Conservation (phyloP, 2,888 invertebrate genomes). For the Macrophya annulata region DNA sequence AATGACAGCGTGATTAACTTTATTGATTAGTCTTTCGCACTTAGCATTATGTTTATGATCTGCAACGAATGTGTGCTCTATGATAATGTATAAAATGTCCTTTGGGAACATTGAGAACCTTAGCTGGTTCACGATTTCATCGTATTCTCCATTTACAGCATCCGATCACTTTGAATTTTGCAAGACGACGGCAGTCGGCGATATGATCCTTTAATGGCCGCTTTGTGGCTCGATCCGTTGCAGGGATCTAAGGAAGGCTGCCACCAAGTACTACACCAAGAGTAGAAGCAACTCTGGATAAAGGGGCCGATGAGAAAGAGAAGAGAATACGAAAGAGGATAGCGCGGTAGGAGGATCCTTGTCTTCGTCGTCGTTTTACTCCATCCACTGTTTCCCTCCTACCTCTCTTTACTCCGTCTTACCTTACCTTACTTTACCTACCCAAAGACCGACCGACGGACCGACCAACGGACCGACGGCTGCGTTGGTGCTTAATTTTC, state of each 20-base stretch:
- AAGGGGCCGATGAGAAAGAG: slow-evolving; percentile 7
- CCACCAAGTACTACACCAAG: slow-evolving; percentile 48
- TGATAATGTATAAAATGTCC: neutral
- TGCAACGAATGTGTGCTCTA: neutral
- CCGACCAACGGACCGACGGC: slow-evolving; percentile 75
- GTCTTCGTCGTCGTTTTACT: slow-evolving; percentile 45
- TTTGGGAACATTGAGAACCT: neutral
- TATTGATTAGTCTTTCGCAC: neutral
- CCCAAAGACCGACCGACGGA: slow-evolving; percentile 70
- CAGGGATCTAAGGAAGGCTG: slow-evolving; percentile 72
- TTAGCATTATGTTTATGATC: neutral
- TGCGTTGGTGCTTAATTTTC: slow-evolving; percentile 80
- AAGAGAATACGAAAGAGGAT: slow-evolving; percentile 27
- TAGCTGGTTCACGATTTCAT: neutral
- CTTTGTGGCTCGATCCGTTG: slow-evolving; percentile 79
- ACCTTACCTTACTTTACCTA: slow-evolving; percentile 47
- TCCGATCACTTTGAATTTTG: slow-evolving; percentile 51
- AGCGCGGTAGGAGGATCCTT: slow-evolving; percentile 41
- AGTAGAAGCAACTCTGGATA: slow-evolving; percentile 22
- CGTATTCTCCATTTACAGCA: slow-evolving; percentile 30
- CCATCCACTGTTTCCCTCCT: slow-evolving; percentile 32
- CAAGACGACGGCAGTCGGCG: slow-evolving; percentile 66
- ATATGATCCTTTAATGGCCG: slow-evolving; percentile 79
- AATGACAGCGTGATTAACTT: neutral
- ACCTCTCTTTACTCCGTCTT: slow-evolving; percentile 2